These are phyloP conservation scores for Phyllotreta striolata DNA, from an alignment of 2,888 invertebrate species.

Conservation along the genomic window DNA sequence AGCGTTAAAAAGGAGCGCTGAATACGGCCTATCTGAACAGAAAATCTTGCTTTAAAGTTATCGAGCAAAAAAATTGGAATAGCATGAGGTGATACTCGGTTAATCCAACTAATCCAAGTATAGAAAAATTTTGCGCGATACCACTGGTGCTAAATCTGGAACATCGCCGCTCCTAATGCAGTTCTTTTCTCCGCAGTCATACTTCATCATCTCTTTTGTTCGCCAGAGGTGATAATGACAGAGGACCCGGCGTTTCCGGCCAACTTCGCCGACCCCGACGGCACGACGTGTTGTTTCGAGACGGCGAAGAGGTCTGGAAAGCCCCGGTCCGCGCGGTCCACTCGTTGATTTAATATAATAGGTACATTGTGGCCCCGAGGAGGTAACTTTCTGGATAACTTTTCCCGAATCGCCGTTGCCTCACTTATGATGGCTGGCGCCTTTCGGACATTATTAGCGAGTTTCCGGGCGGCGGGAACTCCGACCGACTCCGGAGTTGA, in stretches of 20 bases:
- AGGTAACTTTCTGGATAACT: constrained; percentile 55
- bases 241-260: constrained; percentile 59
- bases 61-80: no score
- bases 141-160: constrained; percentile 16
- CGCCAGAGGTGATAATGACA: constrained; percentile 61
- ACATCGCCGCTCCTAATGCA: constrained; percentile 54
- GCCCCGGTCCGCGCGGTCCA: constrained; percentile 41
- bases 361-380: constrained; percentile 57
- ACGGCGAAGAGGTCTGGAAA: constrained; percentile 49
- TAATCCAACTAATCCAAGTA: no score
- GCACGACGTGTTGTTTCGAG: constrained; percentile 55
- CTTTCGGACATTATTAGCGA: constrained; percentile 47
- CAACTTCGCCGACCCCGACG: constrained; percentile 56
- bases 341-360: constrained; percentile 59
- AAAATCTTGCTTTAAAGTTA: no score
- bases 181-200: constrained; percentile 59
- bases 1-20: no score
- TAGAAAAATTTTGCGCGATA: constrained; percentile 21
- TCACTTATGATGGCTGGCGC: constrained; percentile 58
- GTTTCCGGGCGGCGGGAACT: constrained; percentile 17
- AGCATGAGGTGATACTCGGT: no score
- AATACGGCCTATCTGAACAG: no score
- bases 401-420: constrained; percentile 48
- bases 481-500: no score
- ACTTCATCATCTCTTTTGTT: constrained; percentile 60